Evolutionary conservation across 1,140 invertebrate species (phyloP), one percentile per base, ranked within the genome.

Genomic region (Neodiprion fabricii): DNA sequence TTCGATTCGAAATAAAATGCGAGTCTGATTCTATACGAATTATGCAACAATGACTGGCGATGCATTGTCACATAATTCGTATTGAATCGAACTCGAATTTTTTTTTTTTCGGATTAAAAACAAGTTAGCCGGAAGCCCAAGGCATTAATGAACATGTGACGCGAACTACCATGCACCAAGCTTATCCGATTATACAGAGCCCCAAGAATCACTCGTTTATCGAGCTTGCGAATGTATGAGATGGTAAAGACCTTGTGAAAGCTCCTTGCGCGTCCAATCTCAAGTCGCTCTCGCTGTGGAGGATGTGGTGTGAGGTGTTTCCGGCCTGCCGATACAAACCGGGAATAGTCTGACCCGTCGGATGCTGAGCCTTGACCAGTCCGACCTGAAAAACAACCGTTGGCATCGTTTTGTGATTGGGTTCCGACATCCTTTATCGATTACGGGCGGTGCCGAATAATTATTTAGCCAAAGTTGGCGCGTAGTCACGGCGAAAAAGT

Each of bases 351-450:
- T 87, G 86, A 10, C 85, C 86, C 7, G 86, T 85, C n/a, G 87
- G 86, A 78, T 88, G 85, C 67, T 88, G 87, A 40, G 87, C 86
- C 79, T 88, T 88, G 9, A 88, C 87, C 48, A 88, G 75, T 67
- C 87, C 86, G 73, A 88, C 87, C 87, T 88, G 73, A 49, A 76
- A 76, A 40, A 77, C 28, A 40, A 40, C 1, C 28, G 28, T 40
- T 40, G 5, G 28, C 28, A 40, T 40, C 28, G 28, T 40, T 40
- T 40, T 40, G 2, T 40, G 2, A 40, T 40, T 40, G 28, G 28
- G 28, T 40, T 40, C 1, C 3, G 28, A 40, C 28, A 40, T 40
- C 5, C 5, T 40, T 40, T 23, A 40, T 5, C 47, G 10, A 53
- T 9, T n/a, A 40, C 12, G 17, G 7, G 2, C 17, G 12, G 7